These are phyloP conservation scores for Himalopsyche anomala DNA, from an alignment of 2,888 invertebrate genomes.

Conservation along the genomic window DNA sequence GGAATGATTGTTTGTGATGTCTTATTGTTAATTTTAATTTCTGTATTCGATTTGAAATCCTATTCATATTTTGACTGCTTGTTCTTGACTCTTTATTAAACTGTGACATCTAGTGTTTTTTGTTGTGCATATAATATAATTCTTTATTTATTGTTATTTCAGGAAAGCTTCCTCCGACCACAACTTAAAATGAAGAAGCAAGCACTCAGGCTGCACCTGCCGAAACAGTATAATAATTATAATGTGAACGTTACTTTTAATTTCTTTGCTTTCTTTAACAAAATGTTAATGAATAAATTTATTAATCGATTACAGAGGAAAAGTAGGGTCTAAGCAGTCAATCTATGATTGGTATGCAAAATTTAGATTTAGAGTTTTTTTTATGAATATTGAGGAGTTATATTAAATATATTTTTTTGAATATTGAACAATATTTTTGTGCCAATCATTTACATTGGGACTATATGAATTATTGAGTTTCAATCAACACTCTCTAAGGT, in stretches of 20 bases:
- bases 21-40: too few relatives aligned
- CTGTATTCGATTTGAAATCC: too few relatives aligned
- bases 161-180: neutral
- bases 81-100: too few relatives aligned
- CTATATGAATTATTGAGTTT: too few relatives aligned
- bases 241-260: neutral
- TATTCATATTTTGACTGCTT: too few relatives aligned
- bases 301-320: neutral
- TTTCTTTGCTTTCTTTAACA: neutral
- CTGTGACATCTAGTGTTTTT: too few relatives aligned
- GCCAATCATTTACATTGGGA: too few relatives aligned
- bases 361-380: neutral
- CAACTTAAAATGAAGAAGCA: neutral
- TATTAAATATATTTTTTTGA: neutral
- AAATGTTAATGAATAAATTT: neutral
- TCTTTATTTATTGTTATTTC: neutral
- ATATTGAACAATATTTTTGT: neutral
- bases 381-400: neutral
- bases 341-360: neutral
- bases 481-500: too few relatives aligned
- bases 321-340: neutral
- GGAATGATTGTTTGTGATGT: too few relatives aligned
- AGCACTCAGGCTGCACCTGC: neutral
- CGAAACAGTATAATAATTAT: constrained; percentile 1
- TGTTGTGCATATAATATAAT: too few relatives aligned